A percentile compares a stretch with the other conserved stretches of the same genome.
phyloP scores from a whole-genome alignment of 2,113 vertebrate genomes.

The Mormoops blainvillei region DNA sequence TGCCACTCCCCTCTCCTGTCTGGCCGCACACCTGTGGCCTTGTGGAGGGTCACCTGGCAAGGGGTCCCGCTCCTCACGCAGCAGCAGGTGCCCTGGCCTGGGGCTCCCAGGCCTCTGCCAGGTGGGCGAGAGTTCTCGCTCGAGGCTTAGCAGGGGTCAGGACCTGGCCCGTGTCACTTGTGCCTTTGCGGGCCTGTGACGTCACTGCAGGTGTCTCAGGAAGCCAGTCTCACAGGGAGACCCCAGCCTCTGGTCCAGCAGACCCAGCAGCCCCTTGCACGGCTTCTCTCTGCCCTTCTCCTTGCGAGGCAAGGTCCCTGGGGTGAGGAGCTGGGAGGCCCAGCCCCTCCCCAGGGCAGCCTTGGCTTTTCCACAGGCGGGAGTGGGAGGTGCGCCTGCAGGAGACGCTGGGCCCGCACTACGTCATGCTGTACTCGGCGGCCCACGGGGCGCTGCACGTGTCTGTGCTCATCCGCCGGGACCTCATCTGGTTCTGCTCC shows the following conservation, averaged over 20 bases:
- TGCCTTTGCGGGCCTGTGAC: background rate
- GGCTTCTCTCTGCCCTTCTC: fast-evolving
- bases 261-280: fast-evolving
- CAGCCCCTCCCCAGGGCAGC: background rate
- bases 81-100: background rate
- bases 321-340: background rate
- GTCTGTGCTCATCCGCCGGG: constrained; percentile 90
- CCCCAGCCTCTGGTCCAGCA: background rate
- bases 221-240: background rate
- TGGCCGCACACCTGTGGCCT: fast-evolving
- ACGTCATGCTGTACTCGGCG: constrained; percentile 90
- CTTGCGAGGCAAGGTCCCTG: fast-evolving
- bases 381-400: constrained; percentile 97
- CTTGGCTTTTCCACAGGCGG: constrained; percentile 78
- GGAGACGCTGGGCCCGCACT: constrained; percentile 93
- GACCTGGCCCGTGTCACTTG: background rate
- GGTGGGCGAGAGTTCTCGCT: background rate
- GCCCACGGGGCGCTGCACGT: constrained; percentile 93
- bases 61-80: background rate
- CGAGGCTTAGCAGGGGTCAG: background rate
- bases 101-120: background rate
- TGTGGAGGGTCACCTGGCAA: background rate
- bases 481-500: constrained; percentile 99
- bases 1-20: background rate
- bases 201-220: fast-evolving